Evolutionary conservation across 2,113 vertebrate genomes (phyloP).

Genomic region (Poeciliopsis retropinna): DNA sequence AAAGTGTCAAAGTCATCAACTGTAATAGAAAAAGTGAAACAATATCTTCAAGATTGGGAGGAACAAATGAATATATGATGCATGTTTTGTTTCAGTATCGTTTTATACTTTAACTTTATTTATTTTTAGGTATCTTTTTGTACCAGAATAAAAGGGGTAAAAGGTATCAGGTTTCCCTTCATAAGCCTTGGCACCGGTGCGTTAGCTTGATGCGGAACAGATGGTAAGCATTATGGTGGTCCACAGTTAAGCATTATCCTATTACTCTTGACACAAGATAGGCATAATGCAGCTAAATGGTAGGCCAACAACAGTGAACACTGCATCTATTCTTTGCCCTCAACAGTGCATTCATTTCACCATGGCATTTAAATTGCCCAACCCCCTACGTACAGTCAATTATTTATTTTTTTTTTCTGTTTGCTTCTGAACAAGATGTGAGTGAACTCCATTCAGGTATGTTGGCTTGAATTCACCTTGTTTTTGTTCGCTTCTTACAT

Average conservation of each 20-base stretch:
- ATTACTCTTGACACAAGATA: slow-evolving; percentile 43
- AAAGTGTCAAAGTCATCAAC: background rate
- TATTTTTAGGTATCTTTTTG: background rate
- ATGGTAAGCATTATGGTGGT: slow-evolving; percentile 65
- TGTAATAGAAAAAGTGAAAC: background rate
- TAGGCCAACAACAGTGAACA: slow-evolving; percentile 45
- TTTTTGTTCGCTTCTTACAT: slow-evolving; percentile 27
- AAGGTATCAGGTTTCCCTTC: slow-evolving; percentile 37
- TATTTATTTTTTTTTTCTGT: background rate
- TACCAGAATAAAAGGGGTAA: slow-evolving; percentile 8
- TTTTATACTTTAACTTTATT: background rate
- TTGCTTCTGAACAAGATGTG: slow-evolving; percentile 31
- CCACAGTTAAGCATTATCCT: slow-evolving; percentile 43
- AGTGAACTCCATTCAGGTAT: slow-evolving; percentile 41
- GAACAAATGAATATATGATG: background rate
- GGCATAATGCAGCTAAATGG: slow-evolving; percentile 51
- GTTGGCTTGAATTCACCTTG: slow-evolving; percentile 24
- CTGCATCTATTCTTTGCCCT: slow-evolving; percentile 52
- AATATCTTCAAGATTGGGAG: background rate
- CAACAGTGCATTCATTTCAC: slow-evolving; percentile 43
- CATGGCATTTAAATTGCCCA: slow-evolving; percentile 22
- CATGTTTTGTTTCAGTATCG: background rate
- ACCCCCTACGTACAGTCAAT: background rate
- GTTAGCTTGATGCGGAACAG: slow-evolving; percentile 31
- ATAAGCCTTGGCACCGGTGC: slow-evolving; percentile 34